Conservation (phyloP, 2,113 vertebrate species). For the Toxostoma redivivum region DNA sequence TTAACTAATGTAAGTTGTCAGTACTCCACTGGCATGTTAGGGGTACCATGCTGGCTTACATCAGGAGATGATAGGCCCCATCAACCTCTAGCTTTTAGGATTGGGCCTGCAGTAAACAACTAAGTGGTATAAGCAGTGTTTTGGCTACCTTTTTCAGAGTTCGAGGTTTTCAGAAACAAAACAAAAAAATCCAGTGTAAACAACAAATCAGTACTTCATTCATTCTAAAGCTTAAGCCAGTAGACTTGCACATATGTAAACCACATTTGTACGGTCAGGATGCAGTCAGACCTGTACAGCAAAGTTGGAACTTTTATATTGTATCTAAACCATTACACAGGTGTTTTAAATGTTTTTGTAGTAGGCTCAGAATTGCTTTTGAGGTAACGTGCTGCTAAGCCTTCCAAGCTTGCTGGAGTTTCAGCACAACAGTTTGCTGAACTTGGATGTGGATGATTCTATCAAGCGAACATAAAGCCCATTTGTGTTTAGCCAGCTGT, state of each 20-base stretch:
- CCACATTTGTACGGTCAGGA: neutral
- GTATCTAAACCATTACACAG: neutral
- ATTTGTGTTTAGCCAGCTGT: neutral
- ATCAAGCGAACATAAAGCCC: neutral
- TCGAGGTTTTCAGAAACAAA: neutral
- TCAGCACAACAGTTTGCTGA: neutral
- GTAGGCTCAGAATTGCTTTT: neutral
- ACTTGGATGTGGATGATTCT: neutral
- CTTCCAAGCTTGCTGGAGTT: neutral
- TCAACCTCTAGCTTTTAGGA: neutral
- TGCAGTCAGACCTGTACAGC: neutral
- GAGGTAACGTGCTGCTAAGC: neutral
- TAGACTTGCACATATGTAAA: neutral
- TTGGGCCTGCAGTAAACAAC: neutral
- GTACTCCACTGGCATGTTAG: neutral
- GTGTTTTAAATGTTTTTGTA: neutral
- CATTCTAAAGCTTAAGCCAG: neutral
- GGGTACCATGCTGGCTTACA: neutral
- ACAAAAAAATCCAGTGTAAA: neutral
- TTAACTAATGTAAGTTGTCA: neutral
- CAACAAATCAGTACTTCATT: neutral
- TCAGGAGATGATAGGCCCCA: neutral
- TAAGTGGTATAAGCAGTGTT: neutral
- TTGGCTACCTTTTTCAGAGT: neutral
- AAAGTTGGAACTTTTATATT: neutral